phyloP scores from a whole-genome alignment of 2,113 vertebrate species.

The Scalopus aquaticus region DNA sequence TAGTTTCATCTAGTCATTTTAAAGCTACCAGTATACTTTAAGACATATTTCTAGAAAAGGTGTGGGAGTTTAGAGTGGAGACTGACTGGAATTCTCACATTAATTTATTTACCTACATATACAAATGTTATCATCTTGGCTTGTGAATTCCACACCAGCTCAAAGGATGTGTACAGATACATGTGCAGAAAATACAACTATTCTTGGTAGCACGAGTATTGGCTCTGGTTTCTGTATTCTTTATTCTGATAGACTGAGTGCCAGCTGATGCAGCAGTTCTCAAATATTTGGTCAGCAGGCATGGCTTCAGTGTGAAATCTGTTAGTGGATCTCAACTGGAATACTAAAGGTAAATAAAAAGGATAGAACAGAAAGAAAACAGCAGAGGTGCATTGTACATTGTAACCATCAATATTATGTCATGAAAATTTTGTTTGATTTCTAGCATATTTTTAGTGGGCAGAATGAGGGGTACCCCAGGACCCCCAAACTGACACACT shows the following conservation, averaged over 20 bases:
- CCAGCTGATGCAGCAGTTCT: background rate
- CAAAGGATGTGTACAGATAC: background rate
- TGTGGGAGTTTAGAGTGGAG: background rate
- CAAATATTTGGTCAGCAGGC: background rate
- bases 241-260: background rate
- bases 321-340: background rate
- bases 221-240: background rate
- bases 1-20: background rate
- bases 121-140: background rate
- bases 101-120: background rate
- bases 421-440: background rate
- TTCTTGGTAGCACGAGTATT: background rate
- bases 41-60: background rate
- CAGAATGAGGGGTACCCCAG: too few relatives aligned
- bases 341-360: slow-evolving; percentile 26
- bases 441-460: background rate
- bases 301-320: background rate
- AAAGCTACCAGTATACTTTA: background rate
- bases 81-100: background rate
- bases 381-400: background rate
- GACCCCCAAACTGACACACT: too few relatives aligned
- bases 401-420: background rate
- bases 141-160: background rate
- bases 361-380: background rate
- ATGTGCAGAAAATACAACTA: background rate